Base-by-base conservation (phyloP, 1,140 invertebrate genomes). In the Trichonephila inaurata region DNA sequence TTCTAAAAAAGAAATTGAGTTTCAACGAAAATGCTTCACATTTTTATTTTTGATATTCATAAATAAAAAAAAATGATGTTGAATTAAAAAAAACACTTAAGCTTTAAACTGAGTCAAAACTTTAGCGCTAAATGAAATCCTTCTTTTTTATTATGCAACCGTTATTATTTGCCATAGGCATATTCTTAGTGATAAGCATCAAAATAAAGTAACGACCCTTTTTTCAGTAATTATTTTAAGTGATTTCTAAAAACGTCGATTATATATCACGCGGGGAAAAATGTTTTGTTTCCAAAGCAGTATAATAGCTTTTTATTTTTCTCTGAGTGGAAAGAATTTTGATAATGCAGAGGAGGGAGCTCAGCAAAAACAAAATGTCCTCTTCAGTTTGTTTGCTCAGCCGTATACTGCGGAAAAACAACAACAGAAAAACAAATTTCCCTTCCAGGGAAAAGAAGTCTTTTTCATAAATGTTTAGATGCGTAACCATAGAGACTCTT, bases 391-490 rank as follows among this genome's bases (percentile, higher is more conserved):
- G 82, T 85, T 85, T 58, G 82, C 44, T 60, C 44, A 85, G 19
- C 44, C 82, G 82, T 58, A 60, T 85, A 85, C 51, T 60, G 44
- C 21, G 44, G 21, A 85, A 21, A 51, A 58, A 58, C 44, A 85
- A 85, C 16, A 51, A n/a, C n/a, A 58, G 24, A 60, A 85, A 58
- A 58, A 24, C 44, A 40, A 77, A 77, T 77, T 77, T 40, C 58
- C 58, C 58, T 85, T 33, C 82, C n/a, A 44, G 82, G 19, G 16
- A 85, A 85, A 58, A 85, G 82, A 85, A 85, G 44, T 58, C 44
- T 85, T 85, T 77, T 58, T 58, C 82, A 85, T 60, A 85, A 85
- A 85, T 58, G 82, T 58, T 60, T 85, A 85, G 82, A 85, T 85
- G 82, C 44, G 82, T 85, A 33, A 60, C 82, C 44, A 85, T 85